phyloP scores from a whole-genome alignment of 2,888 invertebrate genomes.

The Phengaris alcon region DNA sequence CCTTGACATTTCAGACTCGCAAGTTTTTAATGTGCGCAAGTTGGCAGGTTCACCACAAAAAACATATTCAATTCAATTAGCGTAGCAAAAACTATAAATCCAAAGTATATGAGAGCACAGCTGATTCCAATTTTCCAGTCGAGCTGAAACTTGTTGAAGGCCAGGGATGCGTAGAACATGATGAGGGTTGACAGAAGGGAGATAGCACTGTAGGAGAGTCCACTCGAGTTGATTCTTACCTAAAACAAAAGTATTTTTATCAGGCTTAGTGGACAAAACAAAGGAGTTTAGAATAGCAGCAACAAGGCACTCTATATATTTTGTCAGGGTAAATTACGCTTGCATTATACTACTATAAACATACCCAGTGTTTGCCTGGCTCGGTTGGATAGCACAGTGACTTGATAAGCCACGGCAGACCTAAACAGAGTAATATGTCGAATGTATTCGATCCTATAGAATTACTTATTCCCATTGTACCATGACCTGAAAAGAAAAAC shows the following conservation, averaged over 20 bases:
- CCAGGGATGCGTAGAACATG: conserved; percentile 82
- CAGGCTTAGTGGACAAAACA: no score
- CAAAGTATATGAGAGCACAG: conserved; percentile 82
- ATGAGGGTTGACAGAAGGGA: conserved; percentile 86
- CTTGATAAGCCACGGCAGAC: conserved; percentile 88
- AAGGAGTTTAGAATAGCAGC: no score
- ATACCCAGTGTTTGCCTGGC: conserved; percentile 78
- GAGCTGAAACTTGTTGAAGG: conserved; percentile 83
- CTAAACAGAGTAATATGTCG: conserved; percentile 87
- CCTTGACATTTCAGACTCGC: background rate
- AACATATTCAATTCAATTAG: conserved; percentile 88
- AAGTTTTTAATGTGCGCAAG: conserved; percentile 77
- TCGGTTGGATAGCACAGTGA: conserved; percentile 80
- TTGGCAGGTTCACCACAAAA: conserved; percentile 85
- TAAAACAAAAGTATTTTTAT: conserved; percentile 43
- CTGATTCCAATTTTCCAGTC: conserved; percentile 84
- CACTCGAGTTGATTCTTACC: conserved; percentile 86
- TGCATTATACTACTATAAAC: conserved; percentile 24
- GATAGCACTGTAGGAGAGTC: conserved; percentile 86
- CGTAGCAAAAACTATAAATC: conserved; percentile 84
- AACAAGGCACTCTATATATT: no score
- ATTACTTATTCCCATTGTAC: conserved; percentile 89
- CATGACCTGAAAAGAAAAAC: conserved; percentile 75
- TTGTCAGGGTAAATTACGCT: no score
- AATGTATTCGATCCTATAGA: conserved; percentile 91